Conservation (phyloP, 30 jellyfish, hydroid and myxozoan species). For the Pelagia noctiluca region DNA sequence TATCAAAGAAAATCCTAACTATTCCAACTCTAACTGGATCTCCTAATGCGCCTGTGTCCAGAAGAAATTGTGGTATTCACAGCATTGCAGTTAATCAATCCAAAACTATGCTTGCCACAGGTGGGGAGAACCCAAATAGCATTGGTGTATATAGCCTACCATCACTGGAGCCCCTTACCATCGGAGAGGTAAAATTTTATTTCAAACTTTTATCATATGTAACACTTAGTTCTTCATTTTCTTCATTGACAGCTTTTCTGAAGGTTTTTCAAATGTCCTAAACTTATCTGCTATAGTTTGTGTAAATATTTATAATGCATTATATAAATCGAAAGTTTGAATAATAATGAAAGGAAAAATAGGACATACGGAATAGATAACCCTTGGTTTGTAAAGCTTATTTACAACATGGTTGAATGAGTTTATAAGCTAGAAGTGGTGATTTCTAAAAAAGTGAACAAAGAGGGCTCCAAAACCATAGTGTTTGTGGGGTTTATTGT, state of each 20-base stretch:
- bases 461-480: too few species aligned
- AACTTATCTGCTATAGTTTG: too few species aligned
- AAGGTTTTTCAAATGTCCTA: not conserved
- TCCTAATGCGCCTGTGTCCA: conserved; percentile 49
- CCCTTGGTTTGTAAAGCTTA: too few species aligned
- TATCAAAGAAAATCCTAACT: conserved; percentile 62
- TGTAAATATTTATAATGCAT: too few species aligned
- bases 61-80: conserved; percentile 93
- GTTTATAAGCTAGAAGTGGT: too few species aligned
- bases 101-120: conserved; percentile 94
- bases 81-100: conserved; percentile 78
- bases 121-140: conserved; percentile 89
- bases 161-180: conserved; percentile 83
- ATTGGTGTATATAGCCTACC: conserved; percentile 88
- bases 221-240: not conserved
- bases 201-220: not conserved
- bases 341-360: too few species aligned
- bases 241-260: not conserved
- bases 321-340: too few species aligned
- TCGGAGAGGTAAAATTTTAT: conserved; percentile 85
- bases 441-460: too few species aligned
- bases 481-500: too few species aligned
- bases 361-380: too few species aligned
- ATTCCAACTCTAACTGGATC: conserved; percentile 86
- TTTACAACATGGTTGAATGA: too few species aligned